Conservation (phyloP, 2,797 vertebrate genomes). For the Parotocinclus haroldoi region DNA sequence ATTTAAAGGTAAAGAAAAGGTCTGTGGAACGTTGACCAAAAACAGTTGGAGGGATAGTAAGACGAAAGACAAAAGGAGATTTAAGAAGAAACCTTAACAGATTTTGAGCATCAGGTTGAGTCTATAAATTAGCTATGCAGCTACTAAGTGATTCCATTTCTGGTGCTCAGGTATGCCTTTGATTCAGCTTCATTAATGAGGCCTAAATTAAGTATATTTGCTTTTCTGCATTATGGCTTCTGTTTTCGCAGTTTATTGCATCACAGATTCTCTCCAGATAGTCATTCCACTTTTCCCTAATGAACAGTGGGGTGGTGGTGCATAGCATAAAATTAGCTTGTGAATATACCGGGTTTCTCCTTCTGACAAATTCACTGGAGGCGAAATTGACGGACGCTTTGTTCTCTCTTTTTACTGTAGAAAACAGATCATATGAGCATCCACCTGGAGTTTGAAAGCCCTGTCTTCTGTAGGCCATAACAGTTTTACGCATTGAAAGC, state of each 20-base stretch:
- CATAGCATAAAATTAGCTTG: constrained; percentile 39
- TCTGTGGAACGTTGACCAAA: constrained; percentile 31
- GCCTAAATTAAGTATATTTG: constrained; percentile 17
- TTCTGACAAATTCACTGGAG: constrained; percentile 38
- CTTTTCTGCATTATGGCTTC: constrained; percentile 4
- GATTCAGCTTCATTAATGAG: constrained; percentile 37
- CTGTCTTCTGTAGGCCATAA: constrained; percentile 44
- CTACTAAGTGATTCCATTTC: constrained; percentile 34
- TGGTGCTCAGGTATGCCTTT: constrained; percentile 19
- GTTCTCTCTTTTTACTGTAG: constrained; percentile 12
- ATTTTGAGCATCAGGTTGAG: constrained; percentile 41
- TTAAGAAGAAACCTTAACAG: constrained; percentile 41
- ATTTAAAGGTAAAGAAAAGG: constrained; percentile 44
- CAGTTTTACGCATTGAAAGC: constrained; percentile 54
- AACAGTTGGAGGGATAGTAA: constrained; percentile 54
- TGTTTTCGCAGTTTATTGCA: background rate
- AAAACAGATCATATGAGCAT: constrained; percentile 26
- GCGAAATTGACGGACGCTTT: constrained; percentile 47
- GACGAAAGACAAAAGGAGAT: constrained; percentile 37
- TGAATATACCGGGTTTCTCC: constrained; percentile 3
- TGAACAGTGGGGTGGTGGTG: constrained; percentile 17
- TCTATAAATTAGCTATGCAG: constrained; percentile 45
- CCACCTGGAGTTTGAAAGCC: constrained; percentile 43
- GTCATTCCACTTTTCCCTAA: background rate
- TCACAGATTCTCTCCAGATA: background rate